These are phyloP conservation scores for Brevimyrus niger DNA, from an alignment of 2,113 vertebrate genomes.

Conservation along the genomic window DNA sequence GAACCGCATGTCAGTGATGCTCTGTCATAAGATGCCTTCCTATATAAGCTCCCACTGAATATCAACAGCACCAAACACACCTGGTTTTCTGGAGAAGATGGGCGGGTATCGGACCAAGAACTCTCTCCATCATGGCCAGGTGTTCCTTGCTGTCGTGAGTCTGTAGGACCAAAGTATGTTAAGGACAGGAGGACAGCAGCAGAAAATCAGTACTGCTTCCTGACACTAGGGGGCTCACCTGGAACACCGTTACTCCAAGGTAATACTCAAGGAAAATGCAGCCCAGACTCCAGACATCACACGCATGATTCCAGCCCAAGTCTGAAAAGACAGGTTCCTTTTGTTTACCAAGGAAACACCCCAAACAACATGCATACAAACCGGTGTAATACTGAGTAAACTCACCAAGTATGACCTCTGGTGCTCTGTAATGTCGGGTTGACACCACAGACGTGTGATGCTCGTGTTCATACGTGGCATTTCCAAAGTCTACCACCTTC, in stretches of 20 bases:
- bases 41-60: neutral
- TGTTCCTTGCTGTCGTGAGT: slow-evolving; percentile 96
- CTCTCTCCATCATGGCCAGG: slow-evolving; percentile 95
- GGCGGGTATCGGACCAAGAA: slow-evolving; percentile 81
- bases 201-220: neutral
- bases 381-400: neutral
- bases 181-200: neutral
- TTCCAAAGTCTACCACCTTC: slow-evolving; percentile 93
- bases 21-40: neutral
- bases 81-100: slow-evolving; percentile 88
- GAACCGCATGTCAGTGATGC: neutral
- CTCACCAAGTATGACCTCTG: slow-evolving; percentile 90
- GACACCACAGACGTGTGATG: slow-evolving; percentile 94
- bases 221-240: slow-evolving; percentile 55
- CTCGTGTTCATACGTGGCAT: slow-evolving; percentile 89
- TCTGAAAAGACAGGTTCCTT: slow-evolving; percentile 52
- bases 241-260: slow-evolving; percentile 87
- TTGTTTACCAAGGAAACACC: slow-evolving; percentile 11
- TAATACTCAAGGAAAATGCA: slow-evolving; percentile 95
- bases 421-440: slow-evolving; percentile 89
- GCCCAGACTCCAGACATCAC: slow-evolving; percentile 93
- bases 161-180: slow-evolving; percentile 44
- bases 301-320: slow-evolving; percentile 87
- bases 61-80: slow-evolving; percentile 43
- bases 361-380: neutral